Evolutionary conservation across 1,140 invertebrate species (phyloP).

Genomic region (Schlechtendalia chinensis): DNA sequence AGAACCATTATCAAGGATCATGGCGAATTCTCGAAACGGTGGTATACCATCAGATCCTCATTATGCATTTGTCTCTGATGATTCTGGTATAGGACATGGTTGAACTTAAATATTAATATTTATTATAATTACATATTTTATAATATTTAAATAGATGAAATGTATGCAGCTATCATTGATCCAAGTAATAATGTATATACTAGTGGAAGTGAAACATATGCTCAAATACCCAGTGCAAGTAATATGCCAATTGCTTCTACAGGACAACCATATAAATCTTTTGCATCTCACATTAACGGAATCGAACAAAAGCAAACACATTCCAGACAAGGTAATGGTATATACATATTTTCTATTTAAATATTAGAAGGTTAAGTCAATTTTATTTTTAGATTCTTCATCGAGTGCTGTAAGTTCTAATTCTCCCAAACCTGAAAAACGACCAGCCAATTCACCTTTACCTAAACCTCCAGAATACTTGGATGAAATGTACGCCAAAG

Average conservation of each 20-base stretch:
- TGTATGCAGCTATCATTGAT: slow-evolving; percentile 85
- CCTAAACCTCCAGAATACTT: slow-evolving; percentile 67
- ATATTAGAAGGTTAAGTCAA: neutral
- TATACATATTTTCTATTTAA: neutral
- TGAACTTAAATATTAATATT: slow-evolving; percentile 50
- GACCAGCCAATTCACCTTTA: slow-evolving; percentile 79
- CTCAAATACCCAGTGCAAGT: slow-evolving; percentile 65
- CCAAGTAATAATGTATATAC: slow-evolving; percentile 69
- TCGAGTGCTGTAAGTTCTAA: slow-evolving; percentile 73
- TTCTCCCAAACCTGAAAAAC: slow-evolving; percentile 80
- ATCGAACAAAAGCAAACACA: slow-evolving; percentile 9
- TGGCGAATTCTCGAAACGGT: slow-evolving; percentile 58
- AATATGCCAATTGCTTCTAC: slow-evolving; percentile 58
- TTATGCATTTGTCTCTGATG: slow-evolving; percentile 80
- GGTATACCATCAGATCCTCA: slow-evolving; percentile 62
- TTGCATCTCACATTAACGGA: slow-evolving; percentile 34
- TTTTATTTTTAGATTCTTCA: slow-evolving; percentile 63
- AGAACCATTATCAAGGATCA: slow-evolving; percentile 76
- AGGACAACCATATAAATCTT: slow-evolving; percentile 60
- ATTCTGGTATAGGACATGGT: slow-evolving; percentile 65
- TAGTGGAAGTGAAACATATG: slow-evolving; percentile 83
- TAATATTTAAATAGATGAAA: slow-evolving; percentile 67
- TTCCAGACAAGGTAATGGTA: slow-evolving; percentile 26
- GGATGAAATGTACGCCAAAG: slow-evolving; percentile 87
- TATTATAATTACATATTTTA: neutral